Evolutionary conservation across 2,113 vertebrate genomes (phyloP), one percentile per base, ranked within the genome.

Genomic region (Oncorhynchus gorbuscha): DNA sequence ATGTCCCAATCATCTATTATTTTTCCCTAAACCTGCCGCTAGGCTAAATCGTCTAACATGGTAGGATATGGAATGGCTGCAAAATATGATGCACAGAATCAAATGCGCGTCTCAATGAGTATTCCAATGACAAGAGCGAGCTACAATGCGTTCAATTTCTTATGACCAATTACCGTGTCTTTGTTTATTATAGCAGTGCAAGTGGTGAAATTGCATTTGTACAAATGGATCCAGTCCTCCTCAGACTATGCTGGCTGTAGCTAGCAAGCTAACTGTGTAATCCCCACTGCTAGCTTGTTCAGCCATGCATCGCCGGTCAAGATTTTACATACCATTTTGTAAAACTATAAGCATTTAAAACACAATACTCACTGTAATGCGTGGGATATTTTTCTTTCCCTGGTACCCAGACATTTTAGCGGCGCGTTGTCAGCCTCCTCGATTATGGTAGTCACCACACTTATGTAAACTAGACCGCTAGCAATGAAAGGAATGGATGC

Each of bases 351-450:
- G 3, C 28, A 20, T 20, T 61, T 28, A 3, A 8, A 6, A 16
- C 39, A 12, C 4, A n/a, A 74, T 81, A 94, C 97, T 97, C 91
- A 99, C 97, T 87, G 97, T 98, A 89, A 99, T 99, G 84, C 96
- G 94, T 5, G 97, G 97, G 66, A 99, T 99, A 73, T 99, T 99
- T 90, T 98, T 99, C 94, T 98, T 99, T 89, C 97, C 97, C 92
- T 99, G 97, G 84, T 98, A 99, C 51, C 94, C 94, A 84, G 97
- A 99, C 97, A 99, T 97, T 83, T 92, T 91, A 68, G 77, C 73
- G 75, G 74, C 77, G 80, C 87, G 75, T 86, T 85, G 83, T 75
- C 84, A 79, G 80, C 78, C 86, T 87, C 78, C 62, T 67, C 64
- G 83, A 30, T 35, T 35, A 49, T 35, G 14, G 28, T 30, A 20